These are phyloP conservation scores for Drosophila antonietae DNA, from an alignment of 2,888 invertebrate species.

Conservation along the genomic window DNA sequence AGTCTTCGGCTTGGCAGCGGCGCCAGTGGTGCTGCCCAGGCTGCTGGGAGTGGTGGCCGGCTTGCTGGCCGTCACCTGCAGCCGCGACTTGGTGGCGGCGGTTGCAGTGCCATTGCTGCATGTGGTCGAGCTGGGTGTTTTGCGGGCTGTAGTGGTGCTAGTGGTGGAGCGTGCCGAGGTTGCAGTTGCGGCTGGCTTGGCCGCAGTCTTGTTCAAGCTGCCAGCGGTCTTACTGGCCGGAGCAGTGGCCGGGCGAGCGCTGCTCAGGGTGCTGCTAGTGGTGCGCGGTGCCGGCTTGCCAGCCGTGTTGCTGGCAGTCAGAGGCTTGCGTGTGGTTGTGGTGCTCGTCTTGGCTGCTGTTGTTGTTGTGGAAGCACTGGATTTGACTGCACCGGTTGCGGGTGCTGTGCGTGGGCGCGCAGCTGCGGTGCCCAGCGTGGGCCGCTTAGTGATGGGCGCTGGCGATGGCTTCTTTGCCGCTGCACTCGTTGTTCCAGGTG, in stretches of 20 bases:
- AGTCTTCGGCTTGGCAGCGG: constrained; percentile 68
- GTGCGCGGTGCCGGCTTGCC: constrained; percentile 56
- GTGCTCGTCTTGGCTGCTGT: constrained; percentile 46
- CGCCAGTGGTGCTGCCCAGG: constrained; percentile 21
- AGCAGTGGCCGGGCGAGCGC: constrained; percentile 64
- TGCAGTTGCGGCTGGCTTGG: constrained; percentile 37
- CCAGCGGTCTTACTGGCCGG: constrained; percentile 25
- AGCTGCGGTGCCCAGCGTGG: constrained; percentile 18
- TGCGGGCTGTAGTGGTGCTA: constrained; percentile 44
- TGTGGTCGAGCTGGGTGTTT: constrained; percentile 31
- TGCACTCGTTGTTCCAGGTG: constrained; percentile 12
- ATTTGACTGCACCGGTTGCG: constrained; percentile 33
- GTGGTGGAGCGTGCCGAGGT: constrained; percentile 42
- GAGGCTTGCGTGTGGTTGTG: constrained; percentile 48
- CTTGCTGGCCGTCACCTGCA: constrained; percentile 48
- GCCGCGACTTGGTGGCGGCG: constrained; percentile 58
- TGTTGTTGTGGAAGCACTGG: constrained; percentile 42
- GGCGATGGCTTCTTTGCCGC: constrained; percentile 52
- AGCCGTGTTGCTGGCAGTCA: constrained; percentile 40
- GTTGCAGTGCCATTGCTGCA: constrained; percentile 35
- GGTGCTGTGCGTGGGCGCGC: constrained; percentile 77
- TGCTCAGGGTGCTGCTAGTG: constrained; percentile 23
- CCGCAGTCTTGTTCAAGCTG: constrained; percentile 27
- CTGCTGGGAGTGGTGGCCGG: constrained; percentile 36
- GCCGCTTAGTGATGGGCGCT: constrained; percentile 35